A percentile compares a stretch with the other conserved stretches of the same genome.
Evolutionary conservation across 1,140 invertebrate species (phyloP).

Genomic region (Scaptodrosophila lebanonensis): DNA sequence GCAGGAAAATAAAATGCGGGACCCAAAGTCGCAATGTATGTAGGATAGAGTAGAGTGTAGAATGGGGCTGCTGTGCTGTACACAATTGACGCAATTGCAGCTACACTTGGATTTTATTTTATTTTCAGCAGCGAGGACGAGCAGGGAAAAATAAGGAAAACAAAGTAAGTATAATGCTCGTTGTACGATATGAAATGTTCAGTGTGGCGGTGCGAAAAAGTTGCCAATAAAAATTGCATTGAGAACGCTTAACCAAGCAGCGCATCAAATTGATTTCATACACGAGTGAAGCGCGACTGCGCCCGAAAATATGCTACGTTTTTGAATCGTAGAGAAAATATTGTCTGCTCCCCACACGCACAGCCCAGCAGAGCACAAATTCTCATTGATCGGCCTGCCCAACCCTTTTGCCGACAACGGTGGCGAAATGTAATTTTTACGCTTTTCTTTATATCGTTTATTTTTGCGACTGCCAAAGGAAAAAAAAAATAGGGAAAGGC

Average conservation of each 20-base stretch:
- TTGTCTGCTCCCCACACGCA: conserved; percentile 43
- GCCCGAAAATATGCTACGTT: conserved; percentile 58
- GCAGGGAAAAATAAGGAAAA: conserved; percentile 12
- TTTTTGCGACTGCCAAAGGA: background rate
- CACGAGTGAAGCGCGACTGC: conserved; percentile 30
- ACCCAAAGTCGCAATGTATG: no score
- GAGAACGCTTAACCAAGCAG: conserved; percentile 72
- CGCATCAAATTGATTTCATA: conserved; percentile 72
- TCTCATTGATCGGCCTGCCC: conserved; percentile 16
- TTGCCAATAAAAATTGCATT: conserved; percentile 74
- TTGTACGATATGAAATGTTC: conserved; percentile 42
- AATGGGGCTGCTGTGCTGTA: background rate
- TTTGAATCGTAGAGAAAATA: conserved; percentile 59
- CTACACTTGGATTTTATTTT: conserved; percentile 74
- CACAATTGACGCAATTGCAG: conserved; percentile 70
- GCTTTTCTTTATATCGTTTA: conserved; percentile 19
- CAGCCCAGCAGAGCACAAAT: conserved; percentile 2
- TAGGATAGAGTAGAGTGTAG: no score
- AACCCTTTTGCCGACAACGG: conserved; percentile 25
- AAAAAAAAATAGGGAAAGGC: conserved; percentile 34
- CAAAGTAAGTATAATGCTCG: background rate
- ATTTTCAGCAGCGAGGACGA: conserved; percentile 41
- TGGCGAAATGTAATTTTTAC: conserved; percentile 67
- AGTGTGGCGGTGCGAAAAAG: conserved; percentile 52
- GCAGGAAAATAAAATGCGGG: conserved; percentile 21